Evolutionary conservation across 2,888 invertebrate genomes (phyloP), one percentile per base, ranked within the genome.

Genomic region (Conops quadrifasciatus): DNA sequence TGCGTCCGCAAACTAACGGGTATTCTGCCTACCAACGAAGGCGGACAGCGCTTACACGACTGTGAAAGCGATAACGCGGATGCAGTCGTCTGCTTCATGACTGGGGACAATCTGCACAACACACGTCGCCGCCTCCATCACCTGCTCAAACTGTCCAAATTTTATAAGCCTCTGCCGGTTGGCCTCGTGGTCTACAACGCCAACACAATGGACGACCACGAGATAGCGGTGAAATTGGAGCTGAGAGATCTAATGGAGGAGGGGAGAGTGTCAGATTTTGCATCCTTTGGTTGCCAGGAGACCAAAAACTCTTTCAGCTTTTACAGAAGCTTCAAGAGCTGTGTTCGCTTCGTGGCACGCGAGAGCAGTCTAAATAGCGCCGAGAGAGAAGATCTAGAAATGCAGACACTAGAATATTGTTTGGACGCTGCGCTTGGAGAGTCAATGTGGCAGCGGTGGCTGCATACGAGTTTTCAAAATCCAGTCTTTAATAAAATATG

Each of bases 361-460:
- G n/a, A 87, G 86, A 78, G 87, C 85, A 76, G 87, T 81, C 72
- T 53, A 1, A 51, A 68, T 5, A 74, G 73, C 24, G 87, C 88
- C 62, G 84, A 84, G 74, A 85, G 83, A 28, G 89, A 89, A 58
- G 86, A 87, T 0, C 78, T 92, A 51, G 88, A 90, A 86, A 88
- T 91, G 79, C 88, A 90, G 79, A 85, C 86, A 53, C 79, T 91
- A 13, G 86, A 87, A 72, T 87, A 88, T 2, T 89, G 90, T 76
- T 84, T 92, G 70, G 84, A 88, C 70, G 85, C 87, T 67, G 87
- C 89, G 76, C 83, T 92, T 15, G 90, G 89, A 5, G 88, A 88
- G 71, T 91, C 90, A 83, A 87, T 91, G 74, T 92, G 91, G 89
- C 87, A 87, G 71, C 87, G 88, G 75, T 85, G 91, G 51, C 85